phyloP scores from a whole-genome alignment of 1,140 invertebrate species.

The Yoshiicerus persimilis region DNA sequence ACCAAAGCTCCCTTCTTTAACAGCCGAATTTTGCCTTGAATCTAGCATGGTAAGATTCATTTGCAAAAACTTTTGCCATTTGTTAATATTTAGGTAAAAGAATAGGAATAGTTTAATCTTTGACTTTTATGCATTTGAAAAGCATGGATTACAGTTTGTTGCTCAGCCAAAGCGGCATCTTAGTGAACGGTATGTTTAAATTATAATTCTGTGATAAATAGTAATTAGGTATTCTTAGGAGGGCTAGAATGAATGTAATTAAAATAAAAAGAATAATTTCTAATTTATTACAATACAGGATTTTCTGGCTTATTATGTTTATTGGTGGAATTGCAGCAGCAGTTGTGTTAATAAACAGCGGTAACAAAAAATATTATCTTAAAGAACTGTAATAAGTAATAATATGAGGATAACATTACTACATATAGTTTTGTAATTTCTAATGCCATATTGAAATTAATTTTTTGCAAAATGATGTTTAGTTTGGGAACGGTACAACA shows the following conservation, averaged over 20 bases:
- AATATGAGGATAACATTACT: not conserved
- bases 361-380: not conserved
- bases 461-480: not conserved
- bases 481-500: conserved; percentile 26
- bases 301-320: conserved; percentile 23
- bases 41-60: not conserved
- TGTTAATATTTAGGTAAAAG: no score
- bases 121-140: not conserved
- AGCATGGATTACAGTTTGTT: not conserved
- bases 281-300: not conserved
- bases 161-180: conserved; percentile 6
- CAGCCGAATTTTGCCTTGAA: not conserved
- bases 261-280: not conserved
- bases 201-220: not conserved
- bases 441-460: not conserved
- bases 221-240: not conserved
- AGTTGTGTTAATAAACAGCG: conserved; percentile 23
- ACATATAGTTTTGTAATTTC: not conserved
- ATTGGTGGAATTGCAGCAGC: not conserved
- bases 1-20: not conserved
- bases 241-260: not conserved
- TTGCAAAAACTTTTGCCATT: not conserved
- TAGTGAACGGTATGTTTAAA: not conserved
- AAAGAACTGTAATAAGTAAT: not conserved
- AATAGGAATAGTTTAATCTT: no score